Base-by-base conservation (phyloP, 2,888 invertebrate species). In the Standfussiana lucernea region DNA sequence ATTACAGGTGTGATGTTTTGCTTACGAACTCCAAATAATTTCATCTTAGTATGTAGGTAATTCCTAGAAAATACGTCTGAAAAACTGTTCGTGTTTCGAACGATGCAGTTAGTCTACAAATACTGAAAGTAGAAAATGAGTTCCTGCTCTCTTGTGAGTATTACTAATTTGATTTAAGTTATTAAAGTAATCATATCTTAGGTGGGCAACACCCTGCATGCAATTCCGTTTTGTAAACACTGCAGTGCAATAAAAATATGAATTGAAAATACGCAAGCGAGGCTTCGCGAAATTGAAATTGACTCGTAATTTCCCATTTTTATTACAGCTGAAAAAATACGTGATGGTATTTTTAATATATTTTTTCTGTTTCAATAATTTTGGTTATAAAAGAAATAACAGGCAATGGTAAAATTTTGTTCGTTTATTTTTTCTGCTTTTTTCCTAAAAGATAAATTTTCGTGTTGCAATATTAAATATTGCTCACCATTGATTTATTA, bases 141-240 rank as follows among this genome's bases (percentile, higher is more conserved):
- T 50, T 69, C 13, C 21, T 15, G 21, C 37, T n/a, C 28, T 37
- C 47, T n/a, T 66, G 15, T 56, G n/a, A 35, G 28, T n/a, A n/a
- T 45, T 3, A 50, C 40, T 56, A 65, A 75, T 45, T 61, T 56
- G 37, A 47, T 82, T 69, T 65, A 75, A 47, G 68, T 82, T 76
- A 76, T 75, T 82, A 82, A 35, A 5, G 47, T 68, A 82, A 82
- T 82, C 11, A 50, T 65, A 69, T 28, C 35, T 65, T 50, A 45
- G 28, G 45, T 35, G 50, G 37, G 32, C 67, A 68, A 47, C 62
- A 67, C 45, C 24, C 50, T 45, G 3, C 50, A 66, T 45, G 83
- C 67, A 77, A 76, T 77, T 82, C 35, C 35, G 67, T 82, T 82
- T 79, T 47, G 42, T 56, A 79, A 82, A 79, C 45, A 79, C 76